Base-by-base conservation (phyloP, 2,797 vertebrate species). In the Hemitrygon akajei region DNA sequence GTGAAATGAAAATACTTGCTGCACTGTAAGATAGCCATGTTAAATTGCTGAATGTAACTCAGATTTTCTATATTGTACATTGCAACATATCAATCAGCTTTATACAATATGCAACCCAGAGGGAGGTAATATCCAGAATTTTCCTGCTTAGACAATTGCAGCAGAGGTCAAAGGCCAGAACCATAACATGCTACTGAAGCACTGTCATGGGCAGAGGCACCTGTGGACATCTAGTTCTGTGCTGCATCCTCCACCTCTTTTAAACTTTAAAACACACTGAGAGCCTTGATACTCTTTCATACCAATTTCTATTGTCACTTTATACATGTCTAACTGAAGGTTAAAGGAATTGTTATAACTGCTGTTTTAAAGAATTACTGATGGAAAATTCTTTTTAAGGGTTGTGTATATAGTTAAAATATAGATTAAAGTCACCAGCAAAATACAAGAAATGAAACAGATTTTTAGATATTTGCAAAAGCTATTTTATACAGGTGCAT, bases 321-420 rank as follows among this genome's bases (percentile, higher is more conserved):
- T 75, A 71, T 75, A 92, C 20, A 75, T 75, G 71, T n/a, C 14
- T 40, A 58, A 47, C 27, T n/a, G 47, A 56, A 92, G 30, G 40
- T 92, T 92, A 56, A 86, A 60, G 37, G 22, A 40, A 11, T 56
- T 76, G 37, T 71, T 58, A n/a, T 25, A n/a, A 76, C 37, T 93
- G 91, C 91, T 58, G 40, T 76, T 76, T 56, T 76, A 93, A 71
- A 76, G 40, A 93, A 71, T 56, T 71, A 56, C 40, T 76, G 91
- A 75, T 93, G 91, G 91, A 93, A 75, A 75, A 93, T 93, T 93
- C 40, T 93, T 47, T 80, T 7, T 76, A 40, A 25, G 91, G 91
- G 91, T 93, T 93, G 91, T 93, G 91, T 93, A 58, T 76, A 93
- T 93, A 93, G 27, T 93, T 73, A 75, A 58, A 76, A 93, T 76